Base-by-base conservation (phyloP, 2,113 vertebrate species). In the Lanius ludovicianus region DNA sequence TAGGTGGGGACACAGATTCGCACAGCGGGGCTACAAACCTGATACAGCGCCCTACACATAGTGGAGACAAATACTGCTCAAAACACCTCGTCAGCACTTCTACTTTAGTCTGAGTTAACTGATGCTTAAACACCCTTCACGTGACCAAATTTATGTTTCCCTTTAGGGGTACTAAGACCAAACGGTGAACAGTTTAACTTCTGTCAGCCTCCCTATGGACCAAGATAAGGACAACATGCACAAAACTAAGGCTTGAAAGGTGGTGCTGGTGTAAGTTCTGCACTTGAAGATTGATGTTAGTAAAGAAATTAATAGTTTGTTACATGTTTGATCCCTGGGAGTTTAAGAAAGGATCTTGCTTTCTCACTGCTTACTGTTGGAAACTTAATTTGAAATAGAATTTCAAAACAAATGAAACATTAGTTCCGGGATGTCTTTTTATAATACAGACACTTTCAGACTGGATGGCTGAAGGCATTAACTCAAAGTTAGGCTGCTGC, bases 1-100 rank as follows among this genome's bases (percentile, higher is more conserved):
- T 1, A 19, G 21, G 9, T 4, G 7, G 33, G n/a, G 24, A 27
- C 41, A 23, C 24, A 2, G 2, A 53, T 13, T 46, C 1, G 0
- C 44, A 20, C 8, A 15, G 24, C 1, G 1, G 39, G 60, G 39
- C 37, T 39, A 20, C 13, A 31, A 49, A 21, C 9, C 23, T 52
- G 35, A 37, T 73, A 1, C 9, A 15, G 47, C 15, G 56, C 9
- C 46, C 59, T 6, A 11, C 35, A 33, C 50, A 20, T 6, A 25
- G 24, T 7, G 24, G 39, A 79, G 67, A 57, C 17, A 87, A 70
- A 47, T 27, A 31, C 0, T 44, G 39, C 65, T 59, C 33, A 8
- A 46, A 73, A 73, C 17, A 57, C 16, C 30, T 13, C 19, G 12
- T 35, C 28, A 17, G 52, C n/a, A 42, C 19, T 35, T n/a, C 9